These are phyloP conservation scores for Asobara japonica DNA, from an alignment of 1,140 invertebrate genomes.

Conservation along the genomic window DNA sequence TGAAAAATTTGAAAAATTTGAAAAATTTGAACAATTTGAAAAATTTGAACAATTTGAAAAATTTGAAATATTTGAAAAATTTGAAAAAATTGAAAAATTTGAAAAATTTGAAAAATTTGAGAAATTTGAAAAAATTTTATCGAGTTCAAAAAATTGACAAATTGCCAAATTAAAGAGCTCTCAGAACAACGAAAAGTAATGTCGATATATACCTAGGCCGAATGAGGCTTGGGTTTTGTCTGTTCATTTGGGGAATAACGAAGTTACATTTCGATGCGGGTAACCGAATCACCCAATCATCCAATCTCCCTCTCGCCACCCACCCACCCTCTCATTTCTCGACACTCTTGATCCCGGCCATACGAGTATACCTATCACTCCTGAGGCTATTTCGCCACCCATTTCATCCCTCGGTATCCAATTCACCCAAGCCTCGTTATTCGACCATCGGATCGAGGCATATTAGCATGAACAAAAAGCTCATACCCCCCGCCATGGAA, in stretches of 20 bases:
- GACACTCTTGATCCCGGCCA: conserved; percentile 38
- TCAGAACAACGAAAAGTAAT: conserved; percentile 13
- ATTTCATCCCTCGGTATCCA: conserved; percentile 13
- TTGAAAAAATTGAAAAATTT: too few species aligned
- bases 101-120: too few species aligned
- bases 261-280: conserved; percentile 44
- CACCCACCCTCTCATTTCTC: conserved; percentile 27
- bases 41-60: too few species aligned
- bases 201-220: conserved; percentile 13
- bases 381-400: conserved; percentile 10
- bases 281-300: conserved; percentile 51
- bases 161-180: too few species aligned
- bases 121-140: too few species aligned
- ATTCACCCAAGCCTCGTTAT: conserved; percentile 7
- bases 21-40: too few species aligned
- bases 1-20: too few species aligned
- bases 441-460: neutral
- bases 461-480: conserved; percentile 6
- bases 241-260: conserved; percentile 46
- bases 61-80: too few species aligned
- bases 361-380: conserved; percentile 14
- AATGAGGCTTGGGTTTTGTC: conserved; percentile 36
- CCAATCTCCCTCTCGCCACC: conserved; percentile 36
- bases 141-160: too few species aligned
- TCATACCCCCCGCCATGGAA: neutral